Evolutionary conservation across 2,797 vertebrate genomes (phyloP), one percentile per base, ranked within the genome.

Genomic region (Typhlichthys eigenmanni): DNA sequence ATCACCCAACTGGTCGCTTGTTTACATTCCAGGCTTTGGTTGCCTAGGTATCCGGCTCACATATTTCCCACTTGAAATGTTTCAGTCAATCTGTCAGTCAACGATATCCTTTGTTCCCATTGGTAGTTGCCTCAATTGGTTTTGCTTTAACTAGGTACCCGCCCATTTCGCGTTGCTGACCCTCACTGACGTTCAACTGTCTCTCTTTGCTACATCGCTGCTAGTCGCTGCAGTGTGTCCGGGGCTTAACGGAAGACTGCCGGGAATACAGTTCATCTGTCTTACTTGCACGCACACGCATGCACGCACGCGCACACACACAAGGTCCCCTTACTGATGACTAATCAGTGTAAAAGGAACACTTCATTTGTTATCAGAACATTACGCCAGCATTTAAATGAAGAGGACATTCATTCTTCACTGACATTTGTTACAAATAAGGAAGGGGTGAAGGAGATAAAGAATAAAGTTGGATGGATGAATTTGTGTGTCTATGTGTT

Each of bases 281-380:
- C 24, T 29, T 29, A 4, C 24, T 29, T 29, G 52, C 52, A 29
- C 13, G 5, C 12, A 51, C 47, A 52, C 66, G 43, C 62, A 60
- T 13, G 60, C 29, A 66, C 58, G 58, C 47, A 38, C 48, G 49
- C 14, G 46, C 66, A 46, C 52, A 17, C 62, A 53, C 64, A 72
- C 69, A 78, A 85, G 84, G 76, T 86, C 74, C 62, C 79, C 80
- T 78, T 57, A 52, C 79, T 64, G 80, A 85, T 85, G 87, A 88
- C 79, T 82, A 85, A 89, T 90, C 84, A 79, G 84, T 80, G 80
- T 80, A 71, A 74, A 87, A 75, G 73, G 82, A 81, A 80, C 75
- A 81, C 79, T 88, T 86, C 82, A 87, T 92, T 89, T 90, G 82
- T 92, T 89, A 87, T 83, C 85, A 65, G 77, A 74, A 86, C 81